Conservation (phyloP, 2,888 invertebrate species). For the Tribolium freemani region DNA sequence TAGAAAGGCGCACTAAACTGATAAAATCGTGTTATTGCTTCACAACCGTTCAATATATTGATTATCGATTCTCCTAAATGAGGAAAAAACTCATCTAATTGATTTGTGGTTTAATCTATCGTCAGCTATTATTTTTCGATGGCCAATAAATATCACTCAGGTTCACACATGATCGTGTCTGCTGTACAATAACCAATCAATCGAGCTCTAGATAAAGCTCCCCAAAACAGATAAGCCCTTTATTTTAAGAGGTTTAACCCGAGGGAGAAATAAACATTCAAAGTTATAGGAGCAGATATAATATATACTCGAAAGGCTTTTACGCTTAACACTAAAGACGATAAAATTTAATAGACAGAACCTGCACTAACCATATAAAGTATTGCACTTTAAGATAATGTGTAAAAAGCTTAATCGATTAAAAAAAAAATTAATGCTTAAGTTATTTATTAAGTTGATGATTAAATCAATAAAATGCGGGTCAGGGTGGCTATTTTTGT, state of each 20-base stretch:
- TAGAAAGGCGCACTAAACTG: too few species aligned
- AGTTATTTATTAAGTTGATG: conserved; percentile 10
- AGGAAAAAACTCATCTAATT: background rate
- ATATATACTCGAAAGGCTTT: conserved; percentile 25
- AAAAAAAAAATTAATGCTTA: background rate
- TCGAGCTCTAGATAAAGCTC: conserved; percentile 16
- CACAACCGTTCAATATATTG: background rate
- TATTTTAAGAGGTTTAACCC: conserved; percentile 33
- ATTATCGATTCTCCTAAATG: background rate
- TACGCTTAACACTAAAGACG: conserved; percentile 28
- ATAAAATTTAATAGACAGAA: conserved; percentile 25
- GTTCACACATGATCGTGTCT: conserved; percentile 23
- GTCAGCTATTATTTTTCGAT: conserved; percentile 27
- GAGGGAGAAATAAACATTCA: conserved; percentile 36
- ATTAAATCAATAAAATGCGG: conserved; percentile 5
- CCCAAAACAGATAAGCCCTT: conserved; percentile 31
- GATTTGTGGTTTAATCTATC: background rate
- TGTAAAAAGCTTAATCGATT: background rate
- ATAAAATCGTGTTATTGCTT: too few species aligned
- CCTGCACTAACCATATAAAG: conserved; percentile 8
- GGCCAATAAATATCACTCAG: conserved; percentile 22
- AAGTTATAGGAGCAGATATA: conserved; percentile 27
- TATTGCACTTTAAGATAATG: background rate
- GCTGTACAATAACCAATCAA: conserved; percentile 26
- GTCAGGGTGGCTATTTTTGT: background rate